Evolutionary conservation across 2,888 invertebrate species (phyloP).

Genomic region (Stomorhina lunata): DNA sequence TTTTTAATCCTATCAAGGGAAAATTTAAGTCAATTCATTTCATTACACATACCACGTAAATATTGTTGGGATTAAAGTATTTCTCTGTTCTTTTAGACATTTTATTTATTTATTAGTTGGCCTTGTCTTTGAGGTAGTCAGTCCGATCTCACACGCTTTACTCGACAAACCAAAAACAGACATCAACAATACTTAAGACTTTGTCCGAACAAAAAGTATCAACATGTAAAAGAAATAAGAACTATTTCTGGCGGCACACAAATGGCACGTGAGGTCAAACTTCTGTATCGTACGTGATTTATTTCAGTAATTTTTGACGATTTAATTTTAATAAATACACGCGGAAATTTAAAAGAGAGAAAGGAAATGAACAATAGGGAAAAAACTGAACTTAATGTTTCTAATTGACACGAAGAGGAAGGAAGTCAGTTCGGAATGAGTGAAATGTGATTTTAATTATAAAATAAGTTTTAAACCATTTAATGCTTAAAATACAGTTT

Average conservation of each 20-base stretch:
- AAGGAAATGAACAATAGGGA: not conserved
- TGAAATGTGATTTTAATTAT: too few species aligned
- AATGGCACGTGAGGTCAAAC: conserved; percentile 14
- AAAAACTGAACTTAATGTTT: conserved; percentile 5
- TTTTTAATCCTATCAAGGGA: conserved; percentile 12
- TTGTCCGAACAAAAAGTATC: not conserved
- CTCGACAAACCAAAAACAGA: not conserved
- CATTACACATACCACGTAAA: conserved; percentile 12
- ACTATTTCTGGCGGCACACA: not conserved
- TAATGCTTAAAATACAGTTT: too few species aligned
- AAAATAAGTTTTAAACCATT: too few species aligned
- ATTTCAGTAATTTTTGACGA: not conserved
- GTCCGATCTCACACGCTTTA: not conserved
- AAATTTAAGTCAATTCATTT: conserved; percentile 29
- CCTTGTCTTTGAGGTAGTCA: conserved; percentile 11
- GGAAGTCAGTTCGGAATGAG: too few species aligned
- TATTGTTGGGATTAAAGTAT: not conserved
- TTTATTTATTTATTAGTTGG: not conserved
- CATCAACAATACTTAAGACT: not conserved
- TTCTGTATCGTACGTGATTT: conserved; percentile 17
- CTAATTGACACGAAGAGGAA: not conserved
- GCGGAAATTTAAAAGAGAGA: not conserved
- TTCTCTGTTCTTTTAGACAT: not conserved
- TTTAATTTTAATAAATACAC: not conserved
- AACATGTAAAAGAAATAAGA: not conserved